Conservation (phyloP, 92 coral and sea anemone genomes). For the Epizoanthus stellaris region DNA sequence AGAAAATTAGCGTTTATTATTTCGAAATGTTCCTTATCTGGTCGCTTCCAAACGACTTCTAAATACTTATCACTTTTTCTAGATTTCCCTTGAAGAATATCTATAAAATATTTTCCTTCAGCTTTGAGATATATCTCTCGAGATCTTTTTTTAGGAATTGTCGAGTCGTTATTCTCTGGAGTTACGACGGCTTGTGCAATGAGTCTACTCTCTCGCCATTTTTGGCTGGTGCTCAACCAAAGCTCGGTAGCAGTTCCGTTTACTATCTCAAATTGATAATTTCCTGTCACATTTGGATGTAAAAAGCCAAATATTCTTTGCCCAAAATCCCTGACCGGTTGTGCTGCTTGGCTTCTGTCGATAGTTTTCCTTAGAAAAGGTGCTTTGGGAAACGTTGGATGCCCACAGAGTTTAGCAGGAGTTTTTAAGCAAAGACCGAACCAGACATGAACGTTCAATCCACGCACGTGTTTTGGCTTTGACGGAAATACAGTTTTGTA, state of each 20-base stretch:
- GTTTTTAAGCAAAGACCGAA: conserved; percentile 9
- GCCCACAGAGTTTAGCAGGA: not conserved
- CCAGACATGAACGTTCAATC: conserved; percentile 35
- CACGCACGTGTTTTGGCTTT: conserved; percentile 24
- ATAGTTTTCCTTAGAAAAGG: conserved; percentile 16
- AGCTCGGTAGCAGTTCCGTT: conserved; percentile 22
- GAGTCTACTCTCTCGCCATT: conserved; percentile 19
- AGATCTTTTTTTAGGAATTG: not conserved
- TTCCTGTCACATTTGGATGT: conserved; percentile 26
- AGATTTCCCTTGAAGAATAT: conserved; percentile 24
- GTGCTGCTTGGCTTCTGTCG: conserved; percentile 34
- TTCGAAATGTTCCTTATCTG: conserved; percentile 8
- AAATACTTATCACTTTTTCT: not conserved
- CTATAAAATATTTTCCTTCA: conserved; percentile 24
- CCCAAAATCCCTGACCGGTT: not conserved
- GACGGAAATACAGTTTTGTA: not conserved
- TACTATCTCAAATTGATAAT: conserved; percentile 14
- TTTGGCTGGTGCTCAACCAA: conserved; percentile 29
- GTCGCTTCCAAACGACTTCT: conserved; percentile 26
- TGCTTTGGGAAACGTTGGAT: conserved; percentile 33
- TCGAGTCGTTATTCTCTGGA: not conserved
- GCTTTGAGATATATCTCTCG: not conserved
- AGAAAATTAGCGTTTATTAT: conserved; percentile 20
- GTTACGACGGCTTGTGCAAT: conserved; percentile 17
- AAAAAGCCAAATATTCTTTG: conserved; percentile 35